phyloP scores from a whole-genome alignment of 2,888 invertebrate genomes.

The Lasioglossum oenotherae region DNA sequence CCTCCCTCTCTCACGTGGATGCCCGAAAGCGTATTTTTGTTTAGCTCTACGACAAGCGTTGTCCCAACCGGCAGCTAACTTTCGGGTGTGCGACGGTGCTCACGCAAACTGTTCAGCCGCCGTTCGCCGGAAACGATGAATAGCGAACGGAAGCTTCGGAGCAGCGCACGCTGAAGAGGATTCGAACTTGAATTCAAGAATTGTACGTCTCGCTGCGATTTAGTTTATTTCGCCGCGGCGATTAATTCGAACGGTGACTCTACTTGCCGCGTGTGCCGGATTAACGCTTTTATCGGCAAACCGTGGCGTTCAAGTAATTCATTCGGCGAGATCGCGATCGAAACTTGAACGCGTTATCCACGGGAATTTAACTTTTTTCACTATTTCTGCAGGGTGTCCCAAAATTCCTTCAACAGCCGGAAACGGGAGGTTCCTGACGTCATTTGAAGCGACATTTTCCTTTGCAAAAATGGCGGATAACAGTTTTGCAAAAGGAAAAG shows the following conservation, averaged over 20 bases:
- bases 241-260: neutral
- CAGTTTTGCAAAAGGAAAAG: too few relatives aligned
- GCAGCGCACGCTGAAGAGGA: neutral
- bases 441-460: too few relatives aligned
- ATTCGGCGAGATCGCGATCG: too few relatives aligned
- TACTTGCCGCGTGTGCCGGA: neutral
- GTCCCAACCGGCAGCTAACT: neutral
- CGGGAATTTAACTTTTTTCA: too few relatives aligned
- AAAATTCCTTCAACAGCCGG: too few relatives aligned
- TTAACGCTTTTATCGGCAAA: neutral
- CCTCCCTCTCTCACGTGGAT: neutral
- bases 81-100: neutral
- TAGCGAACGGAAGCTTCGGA: neutral
- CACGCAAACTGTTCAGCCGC: neutral
- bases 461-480: too few relatives aligned
- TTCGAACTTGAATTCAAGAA: slow-evolving; percentile 1
- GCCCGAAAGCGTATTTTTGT: slow-evolving; percentile 1
- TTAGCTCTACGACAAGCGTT: neutral
- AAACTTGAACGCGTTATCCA: too few relatives aligned
- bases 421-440: too few relatives aligned
- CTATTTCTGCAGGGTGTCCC: too few relatives aligned
- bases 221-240: neutral
- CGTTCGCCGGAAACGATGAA: neutral
- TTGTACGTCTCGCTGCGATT: neutral
- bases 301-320: neutral